Evolutionary conservation across 1,140 invertebrate genomes (phyloP).

Genomic region (Drosophila ananassae): DNA sequence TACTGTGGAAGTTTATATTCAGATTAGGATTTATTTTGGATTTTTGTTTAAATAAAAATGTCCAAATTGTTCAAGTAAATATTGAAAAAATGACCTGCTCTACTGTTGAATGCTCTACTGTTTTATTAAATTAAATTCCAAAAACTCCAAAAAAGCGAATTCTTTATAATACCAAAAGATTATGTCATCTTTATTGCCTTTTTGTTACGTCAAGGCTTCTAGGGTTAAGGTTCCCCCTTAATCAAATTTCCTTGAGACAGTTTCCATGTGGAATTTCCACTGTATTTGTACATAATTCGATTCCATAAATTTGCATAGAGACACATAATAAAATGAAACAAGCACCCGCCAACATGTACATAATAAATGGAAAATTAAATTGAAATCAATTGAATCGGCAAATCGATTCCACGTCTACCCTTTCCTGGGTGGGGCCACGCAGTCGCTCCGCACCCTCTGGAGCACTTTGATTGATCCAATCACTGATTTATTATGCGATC

Average conservation of each 20-base stretch:
- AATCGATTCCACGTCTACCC: conserved; percentile 19
- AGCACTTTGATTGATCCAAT: conserved; percentile 56
- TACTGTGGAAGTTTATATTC: background rate
- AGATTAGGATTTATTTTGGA: background rate
- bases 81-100: too few relatives aligned
- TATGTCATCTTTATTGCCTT: background rate
- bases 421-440: conserved; percentile 20
- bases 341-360: conserved; percentile 31
- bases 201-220: background rate
- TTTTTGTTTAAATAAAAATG: too few relatives aligned
- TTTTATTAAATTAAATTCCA: too few relatives aligned
- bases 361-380: conserved; percentile 61
- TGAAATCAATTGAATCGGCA: conserved; percentile 71
- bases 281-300: conserved; percentile 44
- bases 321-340: conserved; percentile 24
- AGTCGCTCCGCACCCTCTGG: conserved; percentile 26
- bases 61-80: too few relatives aligned
- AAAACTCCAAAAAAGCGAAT: too few relatives aligned
- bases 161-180: background rate
- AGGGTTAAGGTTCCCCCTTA: background rate
- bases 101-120: too few relatives aligned
- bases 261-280: conserved; percentile 5
- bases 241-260: background rate
- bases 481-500: conserved; percentile 58
- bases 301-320: conserved; percentile 61